A percentile compares a stretch with the other conserved stretches of the same genome.
Evolutionary conservation across 2,888 invertebrate genomes (phyloP).

Genomic region (Aphidius colemani): DNA sequence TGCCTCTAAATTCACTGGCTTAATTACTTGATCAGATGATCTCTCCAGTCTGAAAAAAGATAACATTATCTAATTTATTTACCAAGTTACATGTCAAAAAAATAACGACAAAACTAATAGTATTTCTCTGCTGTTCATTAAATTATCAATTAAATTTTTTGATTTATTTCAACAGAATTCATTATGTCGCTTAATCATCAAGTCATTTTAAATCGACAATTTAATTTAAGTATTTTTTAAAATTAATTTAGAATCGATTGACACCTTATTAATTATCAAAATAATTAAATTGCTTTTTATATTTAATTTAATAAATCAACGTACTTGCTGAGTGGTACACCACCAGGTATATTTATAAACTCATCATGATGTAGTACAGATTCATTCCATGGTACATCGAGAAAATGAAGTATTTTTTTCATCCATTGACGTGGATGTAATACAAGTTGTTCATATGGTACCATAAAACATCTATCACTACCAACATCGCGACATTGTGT

Average conservation of each 20-base stretch:
- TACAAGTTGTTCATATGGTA: conserved; percentile 97
- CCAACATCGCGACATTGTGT: conserved; percentile 87
- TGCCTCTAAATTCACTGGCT: conserved; percentile 96
- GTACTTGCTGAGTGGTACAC: conserved; percentile 93
- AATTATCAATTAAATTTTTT: too few relatives aligned
- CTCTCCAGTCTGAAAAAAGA: conserved; percentile 80
- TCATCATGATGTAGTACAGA: conserved; percentile 97
- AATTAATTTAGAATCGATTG: too few relatives aligned
- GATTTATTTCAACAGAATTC: too few relatives aligned
- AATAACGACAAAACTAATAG: neutral
- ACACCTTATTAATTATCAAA: neutral
- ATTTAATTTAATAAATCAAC: conserved; percentile 44
- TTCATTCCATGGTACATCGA: conserved; percentile 93
- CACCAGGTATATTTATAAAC: conserved; percentile 93
- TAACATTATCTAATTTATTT: neutral
- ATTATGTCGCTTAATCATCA: neutral
- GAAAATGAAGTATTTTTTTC: conserved; percentile 83
- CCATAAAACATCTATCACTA: conserved; percentile 78
- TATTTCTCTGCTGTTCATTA: too few relatives aligned
- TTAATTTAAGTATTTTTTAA: too few relatives aligned
- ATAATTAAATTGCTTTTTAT: conserved; percentile 8
- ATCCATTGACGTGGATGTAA: conserved; percentile 90
- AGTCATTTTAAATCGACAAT: conserved; percentile 1
- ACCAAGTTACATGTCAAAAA: neutral
- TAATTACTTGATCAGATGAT: conserved; percentile 98